phyloP scores from a whole-genome alignment of 1,140 invertebrate species.

The Philopotamus ludificatus region DNA sequence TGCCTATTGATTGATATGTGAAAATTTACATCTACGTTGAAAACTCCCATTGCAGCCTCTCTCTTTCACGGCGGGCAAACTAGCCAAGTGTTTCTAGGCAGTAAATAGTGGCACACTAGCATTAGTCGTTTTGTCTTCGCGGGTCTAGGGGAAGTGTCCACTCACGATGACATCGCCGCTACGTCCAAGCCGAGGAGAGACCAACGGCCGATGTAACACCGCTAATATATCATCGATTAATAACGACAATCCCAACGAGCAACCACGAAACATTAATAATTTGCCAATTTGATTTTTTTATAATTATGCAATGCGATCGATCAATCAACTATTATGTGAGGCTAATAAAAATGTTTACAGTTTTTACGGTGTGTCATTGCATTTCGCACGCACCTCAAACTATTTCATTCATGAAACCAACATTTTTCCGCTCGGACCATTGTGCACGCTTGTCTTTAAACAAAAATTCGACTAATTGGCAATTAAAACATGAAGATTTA shows the following conservation, averaged over 20 bases:
- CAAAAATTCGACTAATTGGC: too few relatives aligned
- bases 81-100: constrained; percentile 1
- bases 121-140: constrained; percentile 5
- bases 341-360: too few relatives aligned
- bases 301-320: too few relatives aligned
- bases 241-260: not conserved
- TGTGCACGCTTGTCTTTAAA: not conserved
- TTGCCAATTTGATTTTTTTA: too few relatives aligned
- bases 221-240: constrained; percentile 7
- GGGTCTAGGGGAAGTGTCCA: constrained; percentile 13
- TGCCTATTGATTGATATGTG: too few relatives aligned
- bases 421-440: not conserved
- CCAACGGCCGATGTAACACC: not conserved
- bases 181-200: not conserved
- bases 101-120: constrained; percentile 10
- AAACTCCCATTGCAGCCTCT: too few relatives aligned
- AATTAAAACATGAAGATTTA: too few relatives aligned
- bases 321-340: too few relatives aligned
- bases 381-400: not conserved
- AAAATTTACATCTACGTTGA: too few relatives aligned
- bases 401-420: not conserved
- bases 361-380: too few relatives aligned
- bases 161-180: not conserved
- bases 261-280: too few relatives aligned
- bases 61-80: too few relatives aligned